Conservation (phyloP, 2,797 vertebrate genomes). For the Chelon labrosus region DNA sequence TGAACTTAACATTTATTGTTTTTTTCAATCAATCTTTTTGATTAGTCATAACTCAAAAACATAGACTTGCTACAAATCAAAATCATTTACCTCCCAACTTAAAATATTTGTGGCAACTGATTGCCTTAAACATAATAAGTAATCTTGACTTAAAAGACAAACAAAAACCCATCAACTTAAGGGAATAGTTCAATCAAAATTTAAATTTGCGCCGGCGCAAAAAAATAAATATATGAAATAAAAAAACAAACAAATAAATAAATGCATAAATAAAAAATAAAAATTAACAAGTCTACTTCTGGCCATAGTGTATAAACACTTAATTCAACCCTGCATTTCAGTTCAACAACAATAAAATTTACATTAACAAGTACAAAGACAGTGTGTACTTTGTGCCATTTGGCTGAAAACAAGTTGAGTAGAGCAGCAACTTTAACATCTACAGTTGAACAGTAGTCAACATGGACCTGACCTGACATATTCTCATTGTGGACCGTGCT, state of each 20-base stretch:
- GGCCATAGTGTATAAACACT: rapidly evolving
- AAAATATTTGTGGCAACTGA: slow-evolving; percentile 10
- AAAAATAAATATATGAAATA: too few species aligned
- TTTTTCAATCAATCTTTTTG: slow-evolving; percentile 1
- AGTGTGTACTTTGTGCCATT: slow-evolving; percentile 3
- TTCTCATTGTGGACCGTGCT: too few species aligned
- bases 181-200: too few species aligned
- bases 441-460: slow-evolving; percentile 1
- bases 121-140: slow-evolving; percentile 1
- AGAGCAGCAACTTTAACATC: slow-evolving; percentile 2
- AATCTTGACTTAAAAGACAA: neutral
- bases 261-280: too few species aligned
- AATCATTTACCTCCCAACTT: slow-evolving; percentile 2
- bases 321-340: neutral
- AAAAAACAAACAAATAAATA: too few species aligned
- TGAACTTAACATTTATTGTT: slow-evolving; percentile 1
- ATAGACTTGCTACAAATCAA: neutral
- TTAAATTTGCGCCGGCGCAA: too few species aligned
- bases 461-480: neutral
- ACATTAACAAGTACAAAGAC: neutral
- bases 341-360: neutral
- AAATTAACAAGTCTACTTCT: too few species aligned
- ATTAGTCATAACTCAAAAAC: neutral
- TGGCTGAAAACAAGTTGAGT: slow-evolving; percentile 4
- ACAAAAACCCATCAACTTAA: too few species aligned